Percentiles rank a stretch among this genome's conserved stretches.
These are phyloP conservation scores for Mastomys coucha DNA, from an alignment of 2,113 vertebrate genomes.

Conservation along the genomic window DNA sequence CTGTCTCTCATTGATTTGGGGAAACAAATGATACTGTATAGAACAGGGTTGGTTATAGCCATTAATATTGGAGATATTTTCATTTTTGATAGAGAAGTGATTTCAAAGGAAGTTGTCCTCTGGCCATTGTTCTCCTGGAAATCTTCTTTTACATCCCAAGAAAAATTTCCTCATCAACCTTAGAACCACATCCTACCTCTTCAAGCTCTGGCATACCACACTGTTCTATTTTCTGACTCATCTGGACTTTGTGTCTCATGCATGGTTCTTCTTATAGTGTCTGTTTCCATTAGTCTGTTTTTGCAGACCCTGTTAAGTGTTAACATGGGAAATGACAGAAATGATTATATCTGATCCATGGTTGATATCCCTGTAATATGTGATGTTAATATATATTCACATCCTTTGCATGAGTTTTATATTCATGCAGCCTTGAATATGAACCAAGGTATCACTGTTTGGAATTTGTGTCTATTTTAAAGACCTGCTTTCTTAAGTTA, in stretches of 20 bases:
- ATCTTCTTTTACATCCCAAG: background rate
- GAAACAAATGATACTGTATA: background rate
- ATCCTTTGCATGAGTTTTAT: background rate
- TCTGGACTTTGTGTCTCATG: background rate
- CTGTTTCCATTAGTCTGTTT: background rate
- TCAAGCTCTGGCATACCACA: background rate
- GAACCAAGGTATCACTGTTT: background rate
- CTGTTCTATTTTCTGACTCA: background rate
- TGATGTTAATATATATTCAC: background rate
- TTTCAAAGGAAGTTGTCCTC: background rate
- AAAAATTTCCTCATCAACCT: background rate
- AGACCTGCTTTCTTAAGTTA: background rate
- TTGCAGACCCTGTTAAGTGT: background rate
- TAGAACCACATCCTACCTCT: background rate
- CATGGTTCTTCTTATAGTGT: background rate
- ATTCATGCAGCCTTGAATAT: background rate
- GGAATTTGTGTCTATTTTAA: background rate
- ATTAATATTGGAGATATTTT: background rate
- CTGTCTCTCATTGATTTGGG: background rate
- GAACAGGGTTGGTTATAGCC: background rate
- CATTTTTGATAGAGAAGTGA: background rate
- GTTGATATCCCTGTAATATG: background rate
- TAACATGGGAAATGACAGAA: background rate
- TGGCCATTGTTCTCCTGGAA: background rate
- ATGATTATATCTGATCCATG: background rate